Base-by-base conservation (phyloP, 2,888 invertebrate species). In the Stegana nigrithorax region DNA sequence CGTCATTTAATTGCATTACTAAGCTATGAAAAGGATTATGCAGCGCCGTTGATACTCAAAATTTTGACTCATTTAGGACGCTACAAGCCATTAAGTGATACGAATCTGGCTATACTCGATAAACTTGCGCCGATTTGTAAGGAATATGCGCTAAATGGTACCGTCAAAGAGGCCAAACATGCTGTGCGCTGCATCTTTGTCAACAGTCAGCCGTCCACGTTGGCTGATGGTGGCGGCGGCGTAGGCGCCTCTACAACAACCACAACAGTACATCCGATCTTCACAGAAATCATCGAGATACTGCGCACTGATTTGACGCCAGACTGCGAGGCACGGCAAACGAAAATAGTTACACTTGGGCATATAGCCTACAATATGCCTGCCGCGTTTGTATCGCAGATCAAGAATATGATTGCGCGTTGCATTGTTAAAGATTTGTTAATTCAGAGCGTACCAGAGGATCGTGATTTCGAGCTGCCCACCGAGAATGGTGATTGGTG, bases 141-240 rank as follows among this genome's bases (percentile, higher is more conserved):
- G 82, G 92, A 92, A 59, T 92, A 96, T 82, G 94, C 96, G 0
- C 91, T 94, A 77, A 91, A 91, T 45, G 98, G 98, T 10, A 94
- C 95, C 3, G 93, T 95, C 1, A 97, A 97, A 85, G 97, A 98
- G 86, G 96, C 97, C 5, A 98, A 98, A 86, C 96, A 97, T 79
- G 97, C 98, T 3, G 93, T 98, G 65, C 88, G 95, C 71, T 98
- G 97, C 86, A 90, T 98, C 59, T 94, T 90, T 84, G 92, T 94
- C 51, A 95, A 96, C 85, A 92, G 93, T 55, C 81, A 71, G 19
- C 70, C 75, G 4, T 71, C 75, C 32, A 63, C 69, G 12, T 66
- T 70, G 12, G 72, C 66, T 6, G 75, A 72, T 50, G 67, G 73
- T 64, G 58, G 29, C 4, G 26, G 25, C 12, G 45, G 36, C 23